Evolutionary conservation across 2,888 invertebrate species (phyloP).

Genomic region (Fissipunctia ypsillon): DNA sequence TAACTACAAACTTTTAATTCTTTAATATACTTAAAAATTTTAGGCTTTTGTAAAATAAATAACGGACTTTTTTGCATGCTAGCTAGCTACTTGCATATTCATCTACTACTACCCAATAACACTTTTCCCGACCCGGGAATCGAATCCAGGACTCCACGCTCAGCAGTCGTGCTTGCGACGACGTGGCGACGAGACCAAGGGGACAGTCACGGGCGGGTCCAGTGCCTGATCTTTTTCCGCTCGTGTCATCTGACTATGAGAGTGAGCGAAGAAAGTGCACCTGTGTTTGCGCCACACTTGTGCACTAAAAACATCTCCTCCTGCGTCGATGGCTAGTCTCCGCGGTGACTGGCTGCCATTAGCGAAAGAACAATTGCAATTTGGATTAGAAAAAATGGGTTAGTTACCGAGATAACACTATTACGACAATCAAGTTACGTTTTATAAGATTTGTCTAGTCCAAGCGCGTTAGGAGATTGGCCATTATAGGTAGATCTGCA

Average conservation of each 20-base stretch:
- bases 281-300: neutral
- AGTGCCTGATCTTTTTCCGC: neutral
- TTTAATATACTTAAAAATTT: too few species aligned
- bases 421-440: neutral
- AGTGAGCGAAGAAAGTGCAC: neutral
- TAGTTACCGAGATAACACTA: neutral
- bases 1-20: too few species aligned
- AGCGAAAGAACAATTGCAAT: neutral
- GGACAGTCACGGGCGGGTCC: too few species aligned
- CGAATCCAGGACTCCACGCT: too few species aligned
- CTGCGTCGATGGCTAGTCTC: neutral
- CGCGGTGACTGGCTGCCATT: too few species aligned
- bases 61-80: too few species aligned
- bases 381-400: neutral
- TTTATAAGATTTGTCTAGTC: neutral
- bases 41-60: too few species aligned
- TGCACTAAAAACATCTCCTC: neutral
- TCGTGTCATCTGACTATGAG: neutral
- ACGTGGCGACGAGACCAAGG: too few species aligned
- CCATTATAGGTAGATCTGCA: neutral
- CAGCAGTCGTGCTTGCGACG: too few species aligned
- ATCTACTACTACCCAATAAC: too few species aligned
- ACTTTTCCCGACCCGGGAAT: too few species aligned
- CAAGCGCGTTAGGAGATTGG: neutral
- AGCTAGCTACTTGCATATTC: too few species aligned